These are phyloP conservation scores for Myotis planiceps DNA, from an alignment of 2,797 vertebrate genomes.

Conservation along the genomic window DNA sequence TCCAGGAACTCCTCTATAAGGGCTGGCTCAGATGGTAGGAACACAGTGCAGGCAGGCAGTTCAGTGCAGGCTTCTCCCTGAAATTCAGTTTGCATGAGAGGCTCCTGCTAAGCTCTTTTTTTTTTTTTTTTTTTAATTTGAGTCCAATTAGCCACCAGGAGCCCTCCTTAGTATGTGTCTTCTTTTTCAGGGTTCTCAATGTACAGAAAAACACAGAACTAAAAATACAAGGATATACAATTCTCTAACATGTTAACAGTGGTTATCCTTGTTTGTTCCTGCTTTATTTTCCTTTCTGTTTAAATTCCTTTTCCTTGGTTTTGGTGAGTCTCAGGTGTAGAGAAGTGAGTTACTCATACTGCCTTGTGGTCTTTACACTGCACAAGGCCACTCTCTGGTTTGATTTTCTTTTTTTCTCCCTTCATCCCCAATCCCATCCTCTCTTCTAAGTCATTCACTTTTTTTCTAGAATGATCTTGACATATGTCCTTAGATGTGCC, in stretches of 20 bases:
- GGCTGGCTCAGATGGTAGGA: neutral
- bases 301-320: neutral
- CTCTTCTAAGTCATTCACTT: neutral
- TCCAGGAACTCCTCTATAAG: neutral
- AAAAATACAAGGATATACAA: neutral
- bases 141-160: neutral
- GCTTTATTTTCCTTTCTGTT: neutral
- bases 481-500: neutral
- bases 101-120: neutral
- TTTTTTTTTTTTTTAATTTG: neutral
- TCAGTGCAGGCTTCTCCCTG: neutral
- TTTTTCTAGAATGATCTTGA: neutral
- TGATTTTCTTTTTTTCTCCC: neutral
- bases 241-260: neutral
- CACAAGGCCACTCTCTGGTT: neutral
- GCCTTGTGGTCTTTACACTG: neutral
- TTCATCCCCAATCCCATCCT: neutral
- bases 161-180: neutral
- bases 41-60: neutral
- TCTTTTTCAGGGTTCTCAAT: neutral
- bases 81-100: neutral
- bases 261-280: neutral
- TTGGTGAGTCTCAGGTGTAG: neutral
- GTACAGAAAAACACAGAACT: neutral
- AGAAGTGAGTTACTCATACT: neutral